Percentiles rank a stretch among this genome's conserved stretches.
Conservation (phyloP, 2,888 invertebrate species). For the Sabatieria punctata region DNA sequence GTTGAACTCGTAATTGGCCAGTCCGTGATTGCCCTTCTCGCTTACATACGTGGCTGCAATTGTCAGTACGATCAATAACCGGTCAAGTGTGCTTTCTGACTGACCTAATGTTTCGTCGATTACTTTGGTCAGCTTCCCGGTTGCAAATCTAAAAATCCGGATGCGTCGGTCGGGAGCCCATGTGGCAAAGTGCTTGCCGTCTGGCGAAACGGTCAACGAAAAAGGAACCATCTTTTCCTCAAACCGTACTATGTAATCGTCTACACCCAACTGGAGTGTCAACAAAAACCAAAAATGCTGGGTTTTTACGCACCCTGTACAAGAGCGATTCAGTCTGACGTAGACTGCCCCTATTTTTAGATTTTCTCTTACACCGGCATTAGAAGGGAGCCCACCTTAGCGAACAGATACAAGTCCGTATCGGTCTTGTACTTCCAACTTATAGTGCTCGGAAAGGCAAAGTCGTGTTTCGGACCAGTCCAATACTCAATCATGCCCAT, state of each 20-base stretch:
- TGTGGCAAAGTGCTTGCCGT: conserved; percentile 57
- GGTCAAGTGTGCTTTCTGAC: neutral
- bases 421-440: conserved; percentile 76
- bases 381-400: conserved; percentile 41
- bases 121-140: conserved; percentile 54
- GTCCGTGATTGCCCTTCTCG: too few species aligned
- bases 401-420: conserved; percentile 87
- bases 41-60: neutral
- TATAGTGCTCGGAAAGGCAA: conserved; percentile 60
- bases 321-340: too few species aligned
- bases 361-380: neutral
- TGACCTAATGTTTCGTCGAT: conserved; percentile 64
- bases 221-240: conserved; percentile 59
- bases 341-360: too few species aligned
- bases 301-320: too few species aligned
- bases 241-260: too few species aligned
- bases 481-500: conserved; percentile 89
- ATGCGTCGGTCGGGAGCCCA: conserved; percentile 64
- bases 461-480: conserved; percentile 73
- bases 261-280: too few species aligned
- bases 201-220: conserved; percentile 69
- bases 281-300: too few species aligned
- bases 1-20: too few species aligned
- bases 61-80: neutral
- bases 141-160: conserved; percentile 49